phyloP scores from a whole-genome alignment of 2,113 vertebrate genomes.

The Macaca fascicularis region DNA sequence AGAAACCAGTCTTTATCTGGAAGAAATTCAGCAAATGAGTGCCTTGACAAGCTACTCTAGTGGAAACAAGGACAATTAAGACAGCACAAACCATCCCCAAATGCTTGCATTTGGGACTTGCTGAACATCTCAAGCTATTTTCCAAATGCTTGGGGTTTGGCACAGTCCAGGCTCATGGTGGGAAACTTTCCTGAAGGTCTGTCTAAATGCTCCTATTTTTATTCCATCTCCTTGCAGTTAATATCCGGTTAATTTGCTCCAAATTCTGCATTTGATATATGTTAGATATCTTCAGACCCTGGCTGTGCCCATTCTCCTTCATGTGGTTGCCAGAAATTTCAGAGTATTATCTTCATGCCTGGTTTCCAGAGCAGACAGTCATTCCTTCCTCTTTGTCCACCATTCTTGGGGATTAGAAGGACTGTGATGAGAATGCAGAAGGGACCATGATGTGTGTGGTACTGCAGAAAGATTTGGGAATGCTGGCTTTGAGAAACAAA shows the following conservation, averaged over 20 bases:
- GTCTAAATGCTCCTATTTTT: constrained; percentile 52
- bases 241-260: not conserved
- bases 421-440: not conserved
- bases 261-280: not conserved
- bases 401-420: not conserved
- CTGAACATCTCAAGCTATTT: constrained; percentile 55
- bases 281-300: not conserved
- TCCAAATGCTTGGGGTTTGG: constrained; percentile 64
- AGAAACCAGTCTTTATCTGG: constrained; percentile 32
- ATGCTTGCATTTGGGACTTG: constrained; percentile 20
- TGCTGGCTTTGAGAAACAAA: not conserved
- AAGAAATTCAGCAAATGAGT: constrained; percentile 40
- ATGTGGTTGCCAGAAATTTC: not conserved
- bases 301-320: not conserved
- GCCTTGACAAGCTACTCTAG: constrained; percentile 19
- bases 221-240: not conserved
- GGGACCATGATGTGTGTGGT: not conserved
- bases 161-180: not conserved
- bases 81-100: constrained; percentile 10
- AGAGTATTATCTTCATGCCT: not conserved
- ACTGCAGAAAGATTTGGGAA: not conserved
- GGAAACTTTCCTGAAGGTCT: constrained; percentile 52
- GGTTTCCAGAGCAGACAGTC: not conserved
- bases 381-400: not conserved
- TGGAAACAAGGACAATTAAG: constrained; percentile 43